Evolutionary conservation across 2,888 invertebrate species (phyloP).

Genomic region (Ferdinandea cuprea): DNA sequence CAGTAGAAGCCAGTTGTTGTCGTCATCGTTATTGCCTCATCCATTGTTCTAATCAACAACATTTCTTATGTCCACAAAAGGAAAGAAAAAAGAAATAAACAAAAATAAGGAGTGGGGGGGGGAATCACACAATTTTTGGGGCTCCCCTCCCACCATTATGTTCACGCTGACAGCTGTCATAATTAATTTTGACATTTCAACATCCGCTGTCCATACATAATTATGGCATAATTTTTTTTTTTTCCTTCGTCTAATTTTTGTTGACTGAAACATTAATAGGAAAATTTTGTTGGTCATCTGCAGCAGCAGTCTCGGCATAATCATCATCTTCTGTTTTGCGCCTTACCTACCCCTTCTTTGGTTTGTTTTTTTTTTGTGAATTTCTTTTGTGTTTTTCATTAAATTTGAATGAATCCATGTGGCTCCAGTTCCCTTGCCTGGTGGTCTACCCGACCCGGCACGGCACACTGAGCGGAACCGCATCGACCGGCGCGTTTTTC

Average conservation of each 20-base stretch:
- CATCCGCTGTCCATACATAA: constrained; percentile 73
- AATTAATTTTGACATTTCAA: constrained; percentile 82
- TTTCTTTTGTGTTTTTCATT: constrained; percentile 26
- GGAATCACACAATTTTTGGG: constrained; percentile 54
- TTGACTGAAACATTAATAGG: constrained; percentile 41
- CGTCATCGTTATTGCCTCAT: constrained; percentile 46
- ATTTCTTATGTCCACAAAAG: constrained; percentile 39
- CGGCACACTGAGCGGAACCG: constrained; percentile 15
- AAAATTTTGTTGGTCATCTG: constrained; percentile 55
- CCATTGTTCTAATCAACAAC: constrained; percentile 71
- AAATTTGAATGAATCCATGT: constrained; percentile 49
- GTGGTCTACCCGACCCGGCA: constrained; percentile 11
- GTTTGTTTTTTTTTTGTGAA: not conserved
- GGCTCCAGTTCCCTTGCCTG: constrained; percentile 7
- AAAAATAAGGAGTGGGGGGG: constrained; percentile 13
- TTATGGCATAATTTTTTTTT: constrained; percentile 39
- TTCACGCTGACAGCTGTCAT: constrained; percentile 83
- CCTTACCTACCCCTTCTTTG: constrained; percentile 6
- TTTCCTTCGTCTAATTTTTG: constrained; percentile 10
- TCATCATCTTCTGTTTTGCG: constrained; percentile 24
- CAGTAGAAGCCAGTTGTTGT: constrained; percentile 38
- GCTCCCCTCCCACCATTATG: constrained; percentile 27
- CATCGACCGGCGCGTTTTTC: constrained; percentile 1
- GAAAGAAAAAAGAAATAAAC: not conserved
- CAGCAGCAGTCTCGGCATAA: constrained; percentile 2